Percentiles rank a stretch among this genome's conserved stretches.
Conservation (phyloP, 2,888 invertebrate genomes). For the Dolichopus griseipennis region DNA sequence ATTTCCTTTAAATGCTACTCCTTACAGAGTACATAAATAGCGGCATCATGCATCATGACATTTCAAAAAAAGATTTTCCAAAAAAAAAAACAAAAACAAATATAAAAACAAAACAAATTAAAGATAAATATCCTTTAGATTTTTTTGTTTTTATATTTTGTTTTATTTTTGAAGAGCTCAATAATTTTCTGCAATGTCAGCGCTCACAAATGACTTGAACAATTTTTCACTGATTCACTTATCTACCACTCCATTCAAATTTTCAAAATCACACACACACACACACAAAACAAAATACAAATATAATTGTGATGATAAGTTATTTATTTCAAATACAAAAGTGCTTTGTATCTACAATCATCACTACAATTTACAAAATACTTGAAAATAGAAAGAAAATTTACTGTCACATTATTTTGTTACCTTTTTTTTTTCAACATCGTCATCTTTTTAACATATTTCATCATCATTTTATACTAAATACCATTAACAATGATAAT, state of each 20-base stretch:
- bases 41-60: slow-evolving; percentile 6
- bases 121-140: neutral
- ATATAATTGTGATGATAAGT: too few relatives aligned
- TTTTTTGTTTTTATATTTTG: too few relatives aligned
- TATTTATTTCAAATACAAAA: too few relatives aligned
- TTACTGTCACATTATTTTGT: neutral
- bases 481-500: neutral
- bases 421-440: neutral
- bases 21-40: neutral
- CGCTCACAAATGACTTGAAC: neutral
- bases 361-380: too few relatives aligned
- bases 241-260: too few relatives aligned
- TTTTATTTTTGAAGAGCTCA: neutral
- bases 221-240: neutral
- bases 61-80: neutral
- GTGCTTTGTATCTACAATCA: too few relatives aligned
- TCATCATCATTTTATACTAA: neutral
- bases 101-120: too few relatives aligned
- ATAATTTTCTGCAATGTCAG: neutral
- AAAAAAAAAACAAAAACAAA: neutral
- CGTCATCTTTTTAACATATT: neutral
- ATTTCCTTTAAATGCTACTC: too few relatives aligned
- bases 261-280: too few relatives aligned
- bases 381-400: too few relatives aligned
- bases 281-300: too few relatives aligned